Conservation (phyloP, 2,888 invertebrate species). For the Heliconius hortense region DNA sequence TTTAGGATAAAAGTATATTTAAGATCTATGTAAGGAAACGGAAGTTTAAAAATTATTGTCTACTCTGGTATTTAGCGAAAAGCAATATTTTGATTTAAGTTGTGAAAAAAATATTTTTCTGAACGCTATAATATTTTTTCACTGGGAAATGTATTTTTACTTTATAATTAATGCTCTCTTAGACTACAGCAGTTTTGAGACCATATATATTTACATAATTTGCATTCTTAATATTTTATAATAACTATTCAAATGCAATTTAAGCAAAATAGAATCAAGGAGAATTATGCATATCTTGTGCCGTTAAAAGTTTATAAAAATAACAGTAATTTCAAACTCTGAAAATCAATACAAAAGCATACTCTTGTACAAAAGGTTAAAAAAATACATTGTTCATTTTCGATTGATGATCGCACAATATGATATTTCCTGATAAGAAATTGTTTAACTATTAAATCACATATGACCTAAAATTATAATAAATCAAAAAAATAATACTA, state of each 20-base stretch:
- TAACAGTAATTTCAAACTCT: no score
- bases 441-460: background rate
- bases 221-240: background rate
- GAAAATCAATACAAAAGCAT: no score
- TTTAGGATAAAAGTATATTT: conserved; percentile 47
- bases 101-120: background rate
- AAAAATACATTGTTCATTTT: no score
- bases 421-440: no score
- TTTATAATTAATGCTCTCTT: background rate
- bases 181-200: background rate
- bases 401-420: no score
- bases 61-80: background rate
- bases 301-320: no score
- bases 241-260: background rate
- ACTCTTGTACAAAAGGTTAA: no score
- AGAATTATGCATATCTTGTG: no score
- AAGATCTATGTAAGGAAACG: conserved; percentile 40
- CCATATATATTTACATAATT: background rate
- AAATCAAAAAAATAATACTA: background rate
- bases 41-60: conserved; percentile 20
- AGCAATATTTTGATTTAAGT: background rate
- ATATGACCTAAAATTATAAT: background rate
- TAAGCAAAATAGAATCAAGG: no score
- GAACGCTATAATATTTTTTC: background rate
- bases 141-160: background rate